phyloP scores from a whole-genome alignment of 2,888 invertebrate species.

The Yponomeuta malinellus region DNA sequence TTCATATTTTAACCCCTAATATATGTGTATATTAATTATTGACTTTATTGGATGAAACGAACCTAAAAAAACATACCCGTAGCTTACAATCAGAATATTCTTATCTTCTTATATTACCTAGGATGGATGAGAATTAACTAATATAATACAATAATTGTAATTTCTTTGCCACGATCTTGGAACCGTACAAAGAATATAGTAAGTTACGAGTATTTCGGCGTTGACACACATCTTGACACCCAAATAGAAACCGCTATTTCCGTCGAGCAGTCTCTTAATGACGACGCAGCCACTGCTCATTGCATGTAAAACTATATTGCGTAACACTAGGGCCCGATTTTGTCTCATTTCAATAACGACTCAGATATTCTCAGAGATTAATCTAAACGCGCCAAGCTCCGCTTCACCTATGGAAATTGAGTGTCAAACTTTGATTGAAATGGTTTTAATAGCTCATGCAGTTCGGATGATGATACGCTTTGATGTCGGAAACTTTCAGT shows the following conservation, averaged over 20 bases:
- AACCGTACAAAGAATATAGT: slow-evolving; percentile 9
- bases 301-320: slow-evolving; percentile 48
- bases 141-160: no score
- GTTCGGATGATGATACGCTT: not conserved
- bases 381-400: not conserved
- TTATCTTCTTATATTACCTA: no score
- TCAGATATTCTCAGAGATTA: not conserved
- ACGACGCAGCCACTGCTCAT: slow-evolving; percentile 49
- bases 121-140: no score
- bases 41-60: no score
- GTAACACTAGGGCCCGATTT: slow-evolving; percentile 27
- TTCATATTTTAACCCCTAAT: no score
- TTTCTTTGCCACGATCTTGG: not conserved
- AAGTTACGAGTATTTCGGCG: slow-evolving; percentile 33
- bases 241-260: slow-evolving; percentile 61
- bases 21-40: no score
- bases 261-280: slow-evolving; percentile 56
- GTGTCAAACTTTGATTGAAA: not conserved
- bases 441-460: not conserved
- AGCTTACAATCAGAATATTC: no score
- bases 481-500: not conserved
- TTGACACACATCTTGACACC: slow-evolving; percentile 64
- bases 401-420: slow-evolving; percentile 1
- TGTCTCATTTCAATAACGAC: not conserved
- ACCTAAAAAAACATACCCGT: no score